Base-by-base conservation (phyloP, 2,888 invertebrate genomes). In the Abscondita cerata region DNA sequence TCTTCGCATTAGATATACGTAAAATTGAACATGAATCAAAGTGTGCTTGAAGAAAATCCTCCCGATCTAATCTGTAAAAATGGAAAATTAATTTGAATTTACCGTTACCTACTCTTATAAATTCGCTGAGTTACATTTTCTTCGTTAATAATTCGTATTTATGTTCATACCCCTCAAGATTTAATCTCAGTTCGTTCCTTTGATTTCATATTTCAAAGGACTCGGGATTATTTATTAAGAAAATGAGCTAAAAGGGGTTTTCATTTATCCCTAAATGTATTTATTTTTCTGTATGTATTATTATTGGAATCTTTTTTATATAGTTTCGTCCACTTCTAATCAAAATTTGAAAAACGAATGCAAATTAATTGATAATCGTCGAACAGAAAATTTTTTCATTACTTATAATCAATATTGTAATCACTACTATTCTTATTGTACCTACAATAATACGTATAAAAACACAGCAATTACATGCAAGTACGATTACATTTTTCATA, bases 61-160 rank as follows among this genome's bases (percentile, higher is more conserved):
- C 40, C 12, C 33, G 50, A 60, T 60, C 46, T 67, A 62, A 62
- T 62, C 60, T 51, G 57, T 62, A 63, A 66, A 66, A 68, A 66
- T 69, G 63, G 66, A 68, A 69, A 69, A 69, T 69, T 69, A 69
- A 69, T 69, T 66, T 66, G 63, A 67, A 68, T 68, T 65, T 60
- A 62, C 64, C 59, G 60, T 57, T 54, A 59, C 52, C 54, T 50
- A 58, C 59, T 59, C 64, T 65, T 65, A 65, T 65, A 69, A 66
- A 68, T 69, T 66, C 58, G 69, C 69, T 68, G 67, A 68, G 62
- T 62, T 64, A 62, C 57, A 56, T 66, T 65, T 69, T 64, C 65
- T 67, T 65, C 61, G 65, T 52, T 61, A 55, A 62, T 67, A 67
- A 68, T 65, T 68, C 55, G 63, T 65, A 67, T 68, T 67, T 67